Base-by-base conservation (phyloP, 2,888 invertebrate species). In the Eremobia ochroleuca region DNA sequence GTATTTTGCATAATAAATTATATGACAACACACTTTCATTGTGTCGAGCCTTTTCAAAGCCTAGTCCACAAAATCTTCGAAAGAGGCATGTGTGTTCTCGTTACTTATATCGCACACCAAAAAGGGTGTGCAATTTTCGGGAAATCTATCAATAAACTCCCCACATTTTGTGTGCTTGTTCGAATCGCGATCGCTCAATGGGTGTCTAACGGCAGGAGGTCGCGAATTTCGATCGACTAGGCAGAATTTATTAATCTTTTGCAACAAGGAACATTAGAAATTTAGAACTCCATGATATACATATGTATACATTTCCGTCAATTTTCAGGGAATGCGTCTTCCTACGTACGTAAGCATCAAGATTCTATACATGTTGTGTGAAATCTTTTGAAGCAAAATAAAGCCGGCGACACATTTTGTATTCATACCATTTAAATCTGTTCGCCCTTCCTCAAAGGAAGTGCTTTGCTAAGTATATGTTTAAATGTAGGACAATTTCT, bases 351-450 rank as follows among this genome's bases (percentile, higher is more conserved):
- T 70, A 55, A 52, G 66, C 52, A 65, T 52, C 13, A 70, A 70
- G 46, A 76, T 68, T 46, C 28, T 62, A 43, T 62, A 74, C 65
- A 72, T 77, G 71, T 65, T 43, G 72, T 59, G 52, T 62, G 31
- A 75, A 82, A 81, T 65, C 82, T 85, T 83, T 73, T 85, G 70
- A 81, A 85, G 86, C 72, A 73, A 77, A 82, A 85, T 82, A 78
- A 75, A 86, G 62, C 69, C 37, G 55, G 69, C 55, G 72, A 83
- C 84, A 77, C 70, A 58, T 76, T 83, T 83, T 76, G 71, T 83
- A 62, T 73, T 76, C 76, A 82, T 77, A 65, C 78, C 62, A 34
- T 73, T 74, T 82, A 78, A 82, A 83, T 78, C 79, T 84, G 72
- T 78, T 78, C 78, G 69, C 66, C 55, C 62, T 78, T 83, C 86